Conservation (phyloP, 2,888 invertebrate genomes). For the Heliconius cydno region DNA sequence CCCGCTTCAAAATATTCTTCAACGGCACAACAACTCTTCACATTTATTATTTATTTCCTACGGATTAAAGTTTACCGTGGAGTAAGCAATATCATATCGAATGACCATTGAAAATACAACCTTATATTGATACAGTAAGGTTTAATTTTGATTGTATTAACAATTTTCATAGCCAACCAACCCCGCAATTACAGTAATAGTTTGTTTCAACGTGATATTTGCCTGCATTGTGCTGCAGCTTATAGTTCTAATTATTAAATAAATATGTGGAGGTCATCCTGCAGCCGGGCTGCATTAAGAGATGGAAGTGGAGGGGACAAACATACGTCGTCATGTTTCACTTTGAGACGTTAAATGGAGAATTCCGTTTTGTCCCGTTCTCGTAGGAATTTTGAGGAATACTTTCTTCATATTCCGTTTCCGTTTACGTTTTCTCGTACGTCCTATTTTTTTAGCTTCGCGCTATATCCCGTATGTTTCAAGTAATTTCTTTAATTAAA, state of each 20-base stretch:
- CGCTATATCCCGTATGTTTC: too few relatives aligned
- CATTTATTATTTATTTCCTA: constrained; percentile 33
- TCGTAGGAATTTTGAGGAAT: too few relatives aligned
- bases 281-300: background rate
- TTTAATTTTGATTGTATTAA: background rate
- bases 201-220: constrained; percentile 37
- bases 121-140: background rate
- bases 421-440: too few relatives aligned
- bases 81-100: constrained; percentile 13
- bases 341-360: too few relatives aligned
- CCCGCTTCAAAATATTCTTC: constrained; percentile 24
- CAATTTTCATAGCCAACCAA: constrained; percentile 8
- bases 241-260: constrained; percentile 38
- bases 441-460: too few relatives aligned
- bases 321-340: background rate
- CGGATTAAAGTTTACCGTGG: constrained; percentile 21
- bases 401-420: too few relatives aligned
- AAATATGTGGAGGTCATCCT: constrained; percentile 23
- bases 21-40: constrained; percentile 28
- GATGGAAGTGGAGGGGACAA: background rate
- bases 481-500: too few relatives aligned
- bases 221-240: constrained; percentile 36
- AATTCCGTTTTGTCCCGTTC: too few relatives aligned
- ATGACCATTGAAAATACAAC: background rate
- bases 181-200: constrained; percentile 40